Percentiles rank a stretch among this genome's conserved stretches.
These are phyloP conservation scores for Premnoplex brunnescens DNA, from an alignment of 2,797 vertebrate species.

Conservation along the genomic window DNA sequence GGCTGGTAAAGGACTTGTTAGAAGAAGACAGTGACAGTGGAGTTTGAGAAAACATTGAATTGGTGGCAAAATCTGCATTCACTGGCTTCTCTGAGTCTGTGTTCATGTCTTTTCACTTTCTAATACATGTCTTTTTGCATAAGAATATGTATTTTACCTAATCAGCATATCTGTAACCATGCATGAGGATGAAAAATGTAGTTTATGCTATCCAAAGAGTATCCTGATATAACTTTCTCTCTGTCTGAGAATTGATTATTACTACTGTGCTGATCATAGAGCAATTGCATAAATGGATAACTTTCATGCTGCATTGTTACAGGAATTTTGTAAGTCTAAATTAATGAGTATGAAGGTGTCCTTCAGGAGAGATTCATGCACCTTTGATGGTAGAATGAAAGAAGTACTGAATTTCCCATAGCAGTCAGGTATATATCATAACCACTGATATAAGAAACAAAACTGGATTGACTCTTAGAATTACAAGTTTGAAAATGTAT, in stretches of 20 bases:
- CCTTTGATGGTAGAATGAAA: neutral
- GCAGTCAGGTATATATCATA: neutral
- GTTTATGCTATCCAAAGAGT: neutral
- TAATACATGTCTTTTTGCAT: neutral
- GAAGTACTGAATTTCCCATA: neutral
- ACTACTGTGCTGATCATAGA: neutral
- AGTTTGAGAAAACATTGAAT: neutral
- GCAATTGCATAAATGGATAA: neutral
- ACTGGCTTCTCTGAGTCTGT: neutral
- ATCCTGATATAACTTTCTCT: neutral
- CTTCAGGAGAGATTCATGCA: neutral
- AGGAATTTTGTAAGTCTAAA: neutral
- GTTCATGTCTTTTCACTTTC: neutral
- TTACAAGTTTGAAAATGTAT: neutral
- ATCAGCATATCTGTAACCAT: neutral
- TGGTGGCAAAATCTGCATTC: neutral
- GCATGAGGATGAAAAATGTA: neutral
- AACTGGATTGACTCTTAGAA: neutral
- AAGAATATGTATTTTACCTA: slow-evolving; percentile 23
- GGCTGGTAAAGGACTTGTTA: neutral
- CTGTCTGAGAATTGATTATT: neutral
- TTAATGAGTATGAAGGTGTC: neutral
- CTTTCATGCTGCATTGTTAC: neutral
- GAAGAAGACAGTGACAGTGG: neutral
- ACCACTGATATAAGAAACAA: neutral